Conservation (phyloP, 1,140 invertebrate species). For the Habropoda laboriosa region DNA sequence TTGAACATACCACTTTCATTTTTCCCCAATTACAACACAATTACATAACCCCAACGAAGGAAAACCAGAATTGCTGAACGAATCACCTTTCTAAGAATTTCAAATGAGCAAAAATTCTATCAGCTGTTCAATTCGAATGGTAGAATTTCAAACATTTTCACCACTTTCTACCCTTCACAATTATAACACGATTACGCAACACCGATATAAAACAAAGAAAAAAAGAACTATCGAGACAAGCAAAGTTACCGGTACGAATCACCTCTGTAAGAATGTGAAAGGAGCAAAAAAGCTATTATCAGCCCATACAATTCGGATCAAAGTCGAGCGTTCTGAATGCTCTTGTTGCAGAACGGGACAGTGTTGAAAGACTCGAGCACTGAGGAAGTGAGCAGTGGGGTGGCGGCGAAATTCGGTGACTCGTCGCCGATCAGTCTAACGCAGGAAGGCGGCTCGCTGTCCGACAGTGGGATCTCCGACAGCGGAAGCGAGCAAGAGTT, state of each 20-base stretch:
- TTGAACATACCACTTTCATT: no score
- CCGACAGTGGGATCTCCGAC: slow-evolving; percentile 90
- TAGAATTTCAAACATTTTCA: no score
- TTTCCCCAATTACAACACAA: no score
- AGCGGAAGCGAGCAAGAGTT: slow-evolving; percentile 89
- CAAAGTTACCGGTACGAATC: no score
- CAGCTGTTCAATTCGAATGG: no score
- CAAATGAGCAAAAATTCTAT: no score
- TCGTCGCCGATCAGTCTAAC: slow-evolving; percentile 64
- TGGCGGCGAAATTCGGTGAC: slow-evolving; percentile 66
- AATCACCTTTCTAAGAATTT: background rate
- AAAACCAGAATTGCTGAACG: background rate
- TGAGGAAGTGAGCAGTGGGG: slow-evolving; percentile 54
- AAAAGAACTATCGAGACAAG: no score
- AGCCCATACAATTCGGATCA: no score
- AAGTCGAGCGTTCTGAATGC: background rate
- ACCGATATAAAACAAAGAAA: background rate
- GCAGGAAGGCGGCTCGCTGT: slow-evolving; percentile 85
- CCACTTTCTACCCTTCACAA: no score
- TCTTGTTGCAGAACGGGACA: slow-evolving; percentile 71
- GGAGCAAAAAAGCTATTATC: background rate
- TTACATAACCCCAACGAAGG: no score
- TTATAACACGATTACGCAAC: no score
- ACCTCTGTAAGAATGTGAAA: background rate
- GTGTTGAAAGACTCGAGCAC: slow-evolving; percentile 56